Conservation (phyloP, 2,888 invertebrate genomes). For the Seira sanloemensis region DNA sequence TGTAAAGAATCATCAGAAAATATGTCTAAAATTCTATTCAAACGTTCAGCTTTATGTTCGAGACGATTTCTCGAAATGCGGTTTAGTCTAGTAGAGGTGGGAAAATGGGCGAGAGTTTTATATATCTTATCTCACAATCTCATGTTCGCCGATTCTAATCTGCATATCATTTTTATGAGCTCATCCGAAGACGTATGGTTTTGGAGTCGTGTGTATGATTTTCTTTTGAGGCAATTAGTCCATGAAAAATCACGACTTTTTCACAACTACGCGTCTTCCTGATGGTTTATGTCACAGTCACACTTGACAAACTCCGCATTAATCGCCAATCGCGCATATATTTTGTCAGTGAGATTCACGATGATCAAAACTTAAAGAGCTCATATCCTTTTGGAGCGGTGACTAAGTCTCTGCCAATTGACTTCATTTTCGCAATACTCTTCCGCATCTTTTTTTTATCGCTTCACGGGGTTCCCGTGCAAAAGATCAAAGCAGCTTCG, state of each 20-base stretch:
- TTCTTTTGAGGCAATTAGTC: too few species aligned
- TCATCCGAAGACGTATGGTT: too few species aligned
- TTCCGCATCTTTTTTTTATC: constrained; percentile 47
- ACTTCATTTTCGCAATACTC: constrained; percentile 14
- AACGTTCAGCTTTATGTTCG: too few species aligned
- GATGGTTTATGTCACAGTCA: constrained; percentile 7
- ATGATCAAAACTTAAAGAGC: constrained; percentile 20
- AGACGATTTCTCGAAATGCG: too few species aligned
- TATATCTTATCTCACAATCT: too few species aligned
- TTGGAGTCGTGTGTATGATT: too few species aligned
- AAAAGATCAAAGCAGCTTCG: not conserved
- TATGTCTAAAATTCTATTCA: too few species aligned
- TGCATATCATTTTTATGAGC: too few species aligned
- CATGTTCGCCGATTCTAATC: too few species aligned
- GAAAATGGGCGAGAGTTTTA: too few species aligned
- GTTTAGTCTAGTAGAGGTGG: too few species aligned
- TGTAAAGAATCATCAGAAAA: too few species aligned
- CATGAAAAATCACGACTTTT: constrained; percentile 45
- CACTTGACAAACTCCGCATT: not conserved
- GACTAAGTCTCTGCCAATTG: not conserved
- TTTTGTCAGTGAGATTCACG: not conserved
- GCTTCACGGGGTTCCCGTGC: not conserved
- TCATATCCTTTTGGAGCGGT: constrained; percentile 2
- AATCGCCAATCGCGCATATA: not conserved
- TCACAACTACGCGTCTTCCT: constrained; percentile 28